phyloP scores from a whole-genome alignment of 1,140 invertebrate species.

The Goniozus legneri region DNA sequence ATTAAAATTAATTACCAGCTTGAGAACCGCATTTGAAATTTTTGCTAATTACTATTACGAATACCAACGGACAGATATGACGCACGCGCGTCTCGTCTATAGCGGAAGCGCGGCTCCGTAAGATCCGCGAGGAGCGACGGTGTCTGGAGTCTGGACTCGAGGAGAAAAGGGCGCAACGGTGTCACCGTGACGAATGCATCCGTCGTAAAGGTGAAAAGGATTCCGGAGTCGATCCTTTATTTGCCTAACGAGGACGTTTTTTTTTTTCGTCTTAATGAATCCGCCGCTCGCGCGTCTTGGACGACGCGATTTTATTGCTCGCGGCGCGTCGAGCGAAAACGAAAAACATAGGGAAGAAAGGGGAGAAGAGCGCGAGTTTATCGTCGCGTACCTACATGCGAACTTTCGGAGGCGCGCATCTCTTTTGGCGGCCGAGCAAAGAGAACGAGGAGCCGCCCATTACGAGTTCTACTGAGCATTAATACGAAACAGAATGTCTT shows the following conservation, averaged over 20 bases:
- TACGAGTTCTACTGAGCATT: slow-evolving; percentile 43
- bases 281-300: no score
- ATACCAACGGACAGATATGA: no score
- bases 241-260: neutral
- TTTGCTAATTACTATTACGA: no score
- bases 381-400: no score
- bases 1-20: no score
- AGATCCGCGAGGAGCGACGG: neutral
- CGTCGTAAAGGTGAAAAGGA: neutral
- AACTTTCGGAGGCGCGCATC: no score
- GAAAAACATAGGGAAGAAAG: slow-evolving; percentile 4
- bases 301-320: neutral
- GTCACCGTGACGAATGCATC: neutral
- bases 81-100: no score
- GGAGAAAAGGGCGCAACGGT: neutral
- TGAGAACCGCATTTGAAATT: no score
- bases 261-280: neutral
- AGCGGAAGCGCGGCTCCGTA: no score
- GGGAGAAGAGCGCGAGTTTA: no score
- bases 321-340: neutral
- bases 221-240: neutral
- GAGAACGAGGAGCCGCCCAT: slow-evolving; percentile 13
- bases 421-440: slow-evolving; percentile 5
- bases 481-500: slow-evolving; percentile 38
- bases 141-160: neutral